Evolutionary conservation across 2,113 vertebrate species (phyloP).

Genomic region (Eleginops maclovinus): DNA sequence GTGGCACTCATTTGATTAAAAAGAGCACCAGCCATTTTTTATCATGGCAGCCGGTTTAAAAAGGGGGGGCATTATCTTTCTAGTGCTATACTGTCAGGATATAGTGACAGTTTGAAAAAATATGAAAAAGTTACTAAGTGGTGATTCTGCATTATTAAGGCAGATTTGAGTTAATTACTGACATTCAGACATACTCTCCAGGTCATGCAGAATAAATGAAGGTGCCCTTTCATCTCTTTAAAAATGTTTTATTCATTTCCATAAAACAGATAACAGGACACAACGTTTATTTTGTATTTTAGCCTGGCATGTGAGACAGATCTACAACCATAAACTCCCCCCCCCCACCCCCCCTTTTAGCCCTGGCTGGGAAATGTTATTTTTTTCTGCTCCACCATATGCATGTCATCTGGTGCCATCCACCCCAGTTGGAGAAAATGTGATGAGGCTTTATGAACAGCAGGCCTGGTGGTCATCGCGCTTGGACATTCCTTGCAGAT

Average conservation of each 20-base stretch:
- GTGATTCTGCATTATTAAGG: not conserved
- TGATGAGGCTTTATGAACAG: conserved; percentile 46
- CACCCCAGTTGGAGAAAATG: conserved; percentile 62
- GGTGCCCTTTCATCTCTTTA: too few species aligned
- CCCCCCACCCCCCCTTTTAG: conserved; percentile 24
- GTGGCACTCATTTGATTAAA: too few species aligned
- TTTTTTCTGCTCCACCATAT: conserved; percentile 71
- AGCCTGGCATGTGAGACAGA: conserved; percentile 66
- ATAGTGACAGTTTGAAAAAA: too few species aligned
- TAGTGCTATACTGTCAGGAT: too few species aligned
- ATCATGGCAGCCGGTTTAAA: too few species aligned
- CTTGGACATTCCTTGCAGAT: conserved; percentile 49
- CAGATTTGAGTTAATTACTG: not conserved
- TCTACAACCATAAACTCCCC: conserved; percentile 51
- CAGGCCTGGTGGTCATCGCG: conserved; percentile 30
- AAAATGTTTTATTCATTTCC: too few species aligned
- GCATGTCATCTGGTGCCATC: conserved; percentile 73
- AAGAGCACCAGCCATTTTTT: too few species aligned
- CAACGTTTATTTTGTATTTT: not conserved
- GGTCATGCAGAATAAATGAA: not conserved
- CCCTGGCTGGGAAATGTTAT: conserved; percentile 70
- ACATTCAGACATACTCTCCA: not conserved
- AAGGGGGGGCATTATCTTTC: too few species aligned
- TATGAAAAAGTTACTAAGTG: not conserved
- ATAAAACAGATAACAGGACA: too few species aligned